A percentile compares a stretch with the other conserved stretches of the same genome.
Conservation (phyloP, 2,888 invertebrate species). For the Limulus polyphemus region DNA sequence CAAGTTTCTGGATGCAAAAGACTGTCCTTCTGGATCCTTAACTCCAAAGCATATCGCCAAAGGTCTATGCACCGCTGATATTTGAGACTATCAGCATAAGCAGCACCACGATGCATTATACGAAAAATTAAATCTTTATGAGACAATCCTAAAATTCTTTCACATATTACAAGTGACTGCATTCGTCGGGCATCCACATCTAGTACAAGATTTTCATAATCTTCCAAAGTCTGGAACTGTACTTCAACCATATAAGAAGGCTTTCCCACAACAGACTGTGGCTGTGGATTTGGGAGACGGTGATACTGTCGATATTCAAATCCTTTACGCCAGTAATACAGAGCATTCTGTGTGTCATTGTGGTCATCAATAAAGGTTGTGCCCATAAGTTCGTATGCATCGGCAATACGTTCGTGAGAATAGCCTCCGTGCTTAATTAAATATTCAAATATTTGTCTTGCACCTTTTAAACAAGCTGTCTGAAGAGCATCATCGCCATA, state of each 20-base stretch:
- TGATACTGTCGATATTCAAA: constrained; percentile 46
- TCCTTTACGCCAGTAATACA: constrained; percentile 68
- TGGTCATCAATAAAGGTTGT: constrained; percentile 77
- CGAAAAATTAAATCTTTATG: constrained; percentile 76
- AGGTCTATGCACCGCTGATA: constrained; percentile 75
- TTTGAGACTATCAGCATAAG: constrained; percentile 43
- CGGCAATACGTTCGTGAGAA: constrained; percentile 55
- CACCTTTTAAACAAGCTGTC: constrained; percentile 66
- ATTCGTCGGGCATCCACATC: constrained; percentile 75
- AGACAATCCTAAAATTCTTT: constrained; percentile 66
- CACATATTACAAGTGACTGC: constrained; percentile 74
- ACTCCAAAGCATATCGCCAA: constrained; percentile 68
- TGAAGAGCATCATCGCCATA: constrained; percentile 80
- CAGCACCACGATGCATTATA: constrained; percentile 42
- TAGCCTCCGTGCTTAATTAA: constrained; percentile 52
- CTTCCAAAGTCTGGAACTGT: constrained; percentile 60
- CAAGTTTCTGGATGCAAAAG: constrained; percentile 60
- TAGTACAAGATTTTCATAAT: constrained; percentile 54
- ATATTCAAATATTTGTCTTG: constrained; percentile 42
- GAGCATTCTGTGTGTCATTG: constrained; percentile 56
- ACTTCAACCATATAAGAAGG: constrained; percentile 52
- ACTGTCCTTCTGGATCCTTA: constrained; percentile 64
- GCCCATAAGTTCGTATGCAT: constrained; percentile 77
- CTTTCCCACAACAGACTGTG: constrained; percentile 44
- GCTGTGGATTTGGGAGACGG: constrained; percentile 10